Evolutionary conservation across 2,797 vertebrate species (phyloP).

Genomic region (Calcarius lapponicus): DNA sequence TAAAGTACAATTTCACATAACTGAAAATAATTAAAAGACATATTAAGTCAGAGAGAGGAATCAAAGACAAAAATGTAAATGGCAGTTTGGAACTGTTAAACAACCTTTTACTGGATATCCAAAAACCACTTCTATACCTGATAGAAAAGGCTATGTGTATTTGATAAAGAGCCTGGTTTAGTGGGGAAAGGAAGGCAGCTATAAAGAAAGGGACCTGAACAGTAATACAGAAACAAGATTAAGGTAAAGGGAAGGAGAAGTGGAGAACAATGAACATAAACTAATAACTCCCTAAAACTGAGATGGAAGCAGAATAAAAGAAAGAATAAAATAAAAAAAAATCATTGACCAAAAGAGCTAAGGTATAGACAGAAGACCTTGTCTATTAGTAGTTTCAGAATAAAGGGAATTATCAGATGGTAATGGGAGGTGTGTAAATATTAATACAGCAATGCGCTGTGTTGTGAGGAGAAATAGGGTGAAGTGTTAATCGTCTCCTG

Average conservation of each 20-base stretch:
- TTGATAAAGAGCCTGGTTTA: background rate
- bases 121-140: background rate
- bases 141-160: background rate
- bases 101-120: background rate
- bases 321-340: background rate
- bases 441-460: background rate
- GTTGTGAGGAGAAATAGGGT: background rate
- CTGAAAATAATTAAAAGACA: background rate
- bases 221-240: background rate
- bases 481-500: background rate
- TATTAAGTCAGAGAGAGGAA: background rate
- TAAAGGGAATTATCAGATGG: background rate
- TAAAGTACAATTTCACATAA: background rate
- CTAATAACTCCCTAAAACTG: background rate
- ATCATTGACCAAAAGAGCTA: background rate
- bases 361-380: background rate
- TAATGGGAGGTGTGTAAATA: background rate
- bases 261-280: background rate
- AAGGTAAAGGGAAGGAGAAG: background rate
- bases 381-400: background rate
- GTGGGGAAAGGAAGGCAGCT: background rate
- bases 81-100: conserved; percentile 15
- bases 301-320: background rate
- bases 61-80: background rate
- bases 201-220: background rate